A percentile compares a stretch with the other conserved stretches of the same genome.
Conservation (phyloP, 1,140 invertebrate species). For the Dreissena polymorpha region DNA sequence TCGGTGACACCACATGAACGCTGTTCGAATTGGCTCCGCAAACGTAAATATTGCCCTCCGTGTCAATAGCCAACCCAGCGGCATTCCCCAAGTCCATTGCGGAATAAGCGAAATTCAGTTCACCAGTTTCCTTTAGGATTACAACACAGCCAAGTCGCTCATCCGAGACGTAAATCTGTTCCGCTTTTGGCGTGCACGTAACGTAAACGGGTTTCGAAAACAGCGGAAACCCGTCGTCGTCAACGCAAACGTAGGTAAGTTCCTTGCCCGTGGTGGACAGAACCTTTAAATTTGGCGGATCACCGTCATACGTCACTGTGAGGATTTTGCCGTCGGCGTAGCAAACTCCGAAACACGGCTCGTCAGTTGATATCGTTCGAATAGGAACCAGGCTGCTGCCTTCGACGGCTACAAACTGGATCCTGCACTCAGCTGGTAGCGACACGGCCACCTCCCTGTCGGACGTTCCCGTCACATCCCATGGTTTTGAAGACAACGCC, state of each 20-base stretch:
- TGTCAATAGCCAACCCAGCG: slow-evolving; percentile 28
- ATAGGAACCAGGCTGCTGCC: neutral
- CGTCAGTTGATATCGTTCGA: slow-evolving; percentile 30
- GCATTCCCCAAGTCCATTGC: slow-evolving; percentile 42
- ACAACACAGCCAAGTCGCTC: slow-evolving; percentile 49
- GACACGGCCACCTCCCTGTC: slow-evolving; percentile 47
- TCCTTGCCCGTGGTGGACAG: slow-evolving; percentile 35
- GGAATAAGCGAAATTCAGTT: slow-evolving; percentile 45
- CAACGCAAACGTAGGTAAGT: slow-evolving; percentile 39
- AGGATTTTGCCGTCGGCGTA: slow-evolving; percentile 36
- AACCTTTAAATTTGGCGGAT: slow-evolving; percentile 45
- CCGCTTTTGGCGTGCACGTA: slow-evolving; percentile 6
- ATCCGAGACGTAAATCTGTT: slow-evolving; percentile 40
- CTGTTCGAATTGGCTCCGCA: slow-evolving; percentile 40
- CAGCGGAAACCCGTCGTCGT: slow-evolving; percentile 44
- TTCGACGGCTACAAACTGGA: slow-evolving; percentile 40
- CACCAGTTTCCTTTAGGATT: slow-evolving; percentile 39
- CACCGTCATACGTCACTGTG: slow-evolving; percentile 47
- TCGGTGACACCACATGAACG: slow-evolving; percentile 28
- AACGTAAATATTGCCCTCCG: slow-evolving; percentile 40
- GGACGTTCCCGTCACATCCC: slow-evolving; percentile 33
- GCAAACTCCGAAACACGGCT: slow-evolving; percentile 46
- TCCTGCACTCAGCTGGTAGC: slow-evolving; percentile 42
- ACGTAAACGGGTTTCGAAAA: slow-evolving; percentile 54
- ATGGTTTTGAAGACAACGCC: slow-evolving; percentile 44